Evolutionary conservation across 2,797 vertebrate species (phyloP).

Genomic region (Poecilia wingei): DNA sequence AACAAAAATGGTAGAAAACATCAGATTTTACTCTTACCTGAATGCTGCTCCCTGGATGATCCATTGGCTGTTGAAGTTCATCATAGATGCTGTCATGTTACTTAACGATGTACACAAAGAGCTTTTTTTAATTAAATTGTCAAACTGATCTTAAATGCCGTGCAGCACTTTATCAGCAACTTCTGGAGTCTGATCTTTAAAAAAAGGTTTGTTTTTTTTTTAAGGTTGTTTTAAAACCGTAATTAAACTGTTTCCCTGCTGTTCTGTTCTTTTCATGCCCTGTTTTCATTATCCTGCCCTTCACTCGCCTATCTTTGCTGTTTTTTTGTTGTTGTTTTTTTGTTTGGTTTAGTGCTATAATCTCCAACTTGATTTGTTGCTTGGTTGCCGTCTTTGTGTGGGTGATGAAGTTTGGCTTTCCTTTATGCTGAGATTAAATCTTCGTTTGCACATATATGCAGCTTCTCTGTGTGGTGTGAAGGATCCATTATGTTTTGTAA

Average conservation of each 20-base stretch:
- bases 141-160: neutral
- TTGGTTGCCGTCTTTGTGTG: neutral
- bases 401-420: constrained; percentile 3
- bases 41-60: too few species aligned
- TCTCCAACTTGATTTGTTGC: neutral
- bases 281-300: neutral
- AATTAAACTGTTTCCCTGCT: neutral
- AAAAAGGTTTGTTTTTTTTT: neutral
- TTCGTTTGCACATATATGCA: neutral
- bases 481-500: constrained; percentile 33
- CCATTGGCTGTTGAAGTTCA: neutral
- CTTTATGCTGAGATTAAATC: neutral
- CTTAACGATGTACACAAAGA: neutral
- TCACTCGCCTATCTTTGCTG: neutral
- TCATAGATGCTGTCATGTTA: neutral
- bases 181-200: neutral
- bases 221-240: neutral
- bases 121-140: neutral
- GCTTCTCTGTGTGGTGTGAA: constrained; percentile 12
- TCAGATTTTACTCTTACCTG: too few species aligned
- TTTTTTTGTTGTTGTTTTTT: neutral
- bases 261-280: neutral
- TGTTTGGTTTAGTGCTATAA: neutral
- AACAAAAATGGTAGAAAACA: neutral
- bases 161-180: neutral